Evolutionary conservation across 2,113 vertebrate species (phyloP).

Genomic region (Regulus satrapa): DNA sequence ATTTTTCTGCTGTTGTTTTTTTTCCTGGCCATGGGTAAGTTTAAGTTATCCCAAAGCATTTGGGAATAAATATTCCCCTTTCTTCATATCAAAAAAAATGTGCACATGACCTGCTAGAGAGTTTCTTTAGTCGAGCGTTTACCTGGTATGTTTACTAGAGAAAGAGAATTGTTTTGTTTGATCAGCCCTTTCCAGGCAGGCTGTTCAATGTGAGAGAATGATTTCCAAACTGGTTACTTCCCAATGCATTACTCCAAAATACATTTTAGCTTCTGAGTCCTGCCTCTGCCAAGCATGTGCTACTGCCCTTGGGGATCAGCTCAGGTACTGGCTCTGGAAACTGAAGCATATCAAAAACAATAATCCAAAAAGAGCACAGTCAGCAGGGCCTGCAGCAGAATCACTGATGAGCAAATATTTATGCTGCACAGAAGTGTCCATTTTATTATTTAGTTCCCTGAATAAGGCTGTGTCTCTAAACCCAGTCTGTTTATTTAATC

Average conservation of each 20-base stretch:
- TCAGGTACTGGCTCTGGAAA: not conserved
- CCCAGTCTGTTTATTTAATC: not conserved
- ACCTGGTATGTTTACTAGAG: not conserved
- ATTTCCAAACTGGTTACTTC: not conserved
- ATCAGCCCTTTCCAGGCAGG: not conserved
- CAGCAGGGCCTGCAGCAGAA: not conserved
- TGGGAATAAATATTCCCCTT: not conserved
- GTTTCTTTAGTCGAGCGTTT: not conserved
- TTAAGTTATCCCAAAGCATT: not conserved
- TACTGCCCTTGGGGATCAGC: not conserved
- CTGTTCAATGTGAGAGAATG: not conserved
- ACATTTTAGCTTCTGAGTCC: not conserved
- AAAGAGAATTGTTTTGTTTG: not conserved
- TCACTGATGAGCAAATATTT: not conserved
- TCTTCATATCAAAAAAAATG: not conserved
- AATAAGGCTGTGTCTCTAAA: not conserved
- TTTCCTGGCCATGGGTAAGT: not conserved
- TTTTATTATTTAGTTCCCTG: not conserved
- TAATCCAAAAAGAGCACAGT: not conserved
- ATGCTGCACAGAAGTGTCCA: not conserved
- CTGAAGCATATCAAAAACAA: not conserved
- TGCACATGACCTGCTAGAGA: not conserved
- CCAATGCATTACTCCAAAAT: not conserved
- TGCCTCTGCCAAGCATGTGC: constrained; percentile 2
- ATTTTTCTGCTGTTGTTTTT: not conserved